These are phyloP conservation scores for Poecilia picta DNA, from an alignment of 2,797 vertebrate species.

Conservation along the genomic window DNA sequence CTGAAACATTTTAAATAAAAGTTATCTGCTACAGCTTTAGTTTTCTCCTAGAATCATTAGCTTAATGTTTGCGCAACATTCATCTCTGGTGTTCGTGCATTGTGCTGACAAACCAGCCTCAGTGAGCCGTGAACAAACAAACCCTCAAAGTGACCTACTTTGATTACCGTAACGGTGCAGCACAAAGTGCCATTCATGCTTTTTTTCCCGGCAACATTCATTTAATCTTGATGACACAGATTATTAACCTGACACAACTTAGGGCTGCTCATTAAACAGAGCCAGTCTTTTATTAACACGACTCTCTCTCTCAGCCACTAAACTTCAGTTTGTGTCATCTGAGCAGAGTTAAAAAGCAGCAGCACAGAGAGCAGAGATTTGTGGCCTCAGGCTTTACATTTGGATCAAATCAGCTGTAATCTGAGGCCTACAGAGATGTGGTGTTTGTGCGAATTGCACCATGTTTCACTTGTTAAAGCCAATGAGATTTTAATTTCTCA, in stretches of 20 bases:
- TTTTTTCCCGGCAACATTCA: conserved; percentile 15
- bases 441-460: background rate
- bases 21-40: background rate
- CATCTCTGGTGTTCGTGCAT: background rate
- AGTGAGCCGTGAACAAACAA: conserved; percentile 45
- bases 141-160: conserved; percentile 12
- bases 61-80: background rate
- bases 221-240: conserved; percentile 51
- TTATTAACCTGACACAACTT: conserved; percentile 27
- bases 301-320: conserved; percentile 30
- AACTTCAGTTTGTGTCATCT: conserved; percentile 22
- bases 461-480: conserved; percentile 9
- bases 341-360: background rate
- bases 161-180: conserved; percentile 19
- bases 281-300: conserved; percentile 36
- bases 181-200: conserved; percentile 35
- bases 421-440: conserved; percentile 21
- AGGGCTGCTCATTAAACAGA: conserved; percentile 56
- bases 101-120: conserved; percentile 18
- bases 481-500: conserved; percentile 40
- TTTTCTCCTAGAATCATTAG: background rate
- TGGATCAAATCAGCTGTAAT: conserved; percentile 25
- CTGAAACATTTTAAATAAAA: too few relatives aligned
- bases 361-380: conserved; percentile 14
- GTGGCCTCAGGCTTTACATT: conserved; percentile 17